Base-by-base conservation (phyloP, 1,140 invertebrate species). In the Procambarus virginalis region DNA sequence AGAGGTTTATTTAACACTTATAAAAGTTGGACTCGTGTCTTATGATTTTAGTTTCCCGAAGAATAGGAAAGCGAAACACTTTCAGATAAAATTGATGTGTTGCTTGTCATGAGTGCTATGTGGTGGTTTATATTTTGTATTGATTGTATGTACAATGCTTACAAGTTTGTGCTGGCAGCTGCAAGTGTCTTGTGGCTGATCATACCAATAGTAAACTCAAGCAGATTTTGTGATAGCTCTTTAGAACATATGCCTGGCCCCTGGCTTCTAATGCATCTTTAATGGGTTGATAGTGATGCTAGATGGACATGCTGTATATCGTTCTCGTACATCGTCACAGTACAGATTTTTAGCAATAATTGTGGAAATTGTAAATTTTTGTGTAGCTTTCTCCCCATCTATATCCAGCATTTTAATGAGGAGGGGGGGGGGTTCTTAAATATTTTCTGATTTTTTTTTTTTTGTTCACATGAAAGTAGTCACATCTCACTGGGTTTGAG, bases 101-200 rank as follows among this genome's bases (percentile, higher is more conserved):
- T 49, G 78, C 78, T 80, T 80, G 78, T 51, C 77, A 79, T 49
- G 77, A 79, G 77, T 80, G 78, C 49, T 80, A 80, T 55, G 46
- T 55, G 78, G 49, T 58, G 55, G 78, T 20, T 80, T 80, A 80
- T 80, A 80, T 80, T 80, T 80, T 80, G 8, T 80, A 80, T 80
- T 80, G 58, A 55, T 58, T 46, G 22, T 80, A 80, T n/a, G 49
- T 80, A 51, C 46, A 49, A 49, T 48, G 46, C 22, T 34, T 51
- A 80, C 55, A 80, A 78, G 78, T 80, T 55, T 80, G 78, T 58
- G 78, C 14, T 58, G 49, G 49, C 78, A 80, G 78, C 49, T 80
- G 20, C 45, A 17, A 64, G 55, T 55, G 55, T 80, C 77, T 51
- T 55, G 78, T 58, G 55, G 78, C 49, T 55, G 55, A n/a, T 80